Base-by-base conservation (phyloP, 35 echinoderm and acorn worm genomes). In the Chiridota heheva region DNA sequence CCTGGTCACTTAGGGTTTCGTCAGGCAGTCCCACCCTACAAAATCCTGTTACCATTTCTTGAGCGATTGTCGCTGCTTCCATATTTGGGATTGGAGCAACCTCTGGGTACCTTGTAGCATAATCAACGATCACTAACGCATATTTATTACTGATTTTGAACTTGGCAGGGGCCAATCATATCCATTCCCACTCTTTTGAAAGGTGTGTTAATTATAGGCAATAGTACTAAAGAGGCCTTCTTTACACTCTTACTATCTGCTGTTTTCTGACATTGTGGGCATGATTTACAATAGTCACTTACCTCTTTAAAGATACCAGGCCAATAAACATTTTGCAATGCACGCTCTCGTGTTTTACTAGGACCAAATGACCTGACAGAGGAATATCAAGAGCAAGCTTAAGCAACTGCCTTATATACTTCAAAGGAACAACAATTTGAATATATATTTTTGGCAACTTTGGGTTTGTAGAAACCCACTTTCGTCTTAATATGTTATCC, bases 241-340 rank as follows among this genome's bases (percentile, higher is more conserved):
- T 22, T 30, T 7, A 32, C 0, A 13, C 18, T 44, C 25, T 46
- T 1, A 1, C 24, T 22, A 15, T 51, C 40, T 41, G 42, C 42
- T 3, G 70, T 26, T 27, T 48, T 74, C 25, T 73, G 69, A 26
- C 69, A 73, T 44, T 4, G 69, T 6, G 39, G 39, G 46, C 69
- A 73, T 73, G 69, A 44, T 42, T 48, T 42, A 26, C 69, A 73
- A 33, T 73, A 48, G 0, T n/a, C n/a, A n/a, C n/a, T n/a, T n/a
- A 44, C 39, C n/a, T 36, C 38, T 15, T 44, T 73, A 73, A 73
- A 73, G 29, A 45, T 73, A 7, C 69, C 69, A 15, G 69, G 69
- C 69, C 69, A 73, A 27, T 73, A 73, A 48, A 44, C 42, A 45
- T 73, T 25, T 25, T 73, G 70, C 40, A 73, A 27, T 26, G 47